These are phyloP conservation scores for Rhagoletis zephyria DNA, from an alignment of 1,140 invertebrate genomes.

Conservation along the genomic window DNA sequence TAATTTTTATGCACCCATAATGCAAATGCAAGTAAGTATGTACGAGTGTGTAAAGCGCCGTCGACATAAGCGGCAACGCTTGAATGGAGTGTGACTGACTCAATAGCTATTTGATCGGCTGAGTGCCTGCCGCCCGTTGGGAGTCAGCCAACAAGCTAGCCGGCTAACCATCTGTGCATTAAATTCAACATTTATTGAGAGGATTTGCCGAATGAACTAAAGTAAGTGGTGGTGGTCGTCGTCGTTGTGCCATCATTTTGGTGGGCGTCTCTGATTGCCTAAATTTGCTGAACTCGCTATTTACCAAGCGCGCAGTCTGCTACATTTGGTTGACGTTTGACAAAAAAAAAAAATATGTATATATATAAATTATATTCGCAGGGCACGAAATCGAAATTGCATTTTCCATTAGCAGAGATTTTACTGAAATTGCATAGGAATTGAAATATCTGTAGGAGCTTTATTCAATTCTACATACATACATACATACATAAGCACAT, in stretches of 20 bases:
- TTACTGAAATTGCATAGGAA: neutral
- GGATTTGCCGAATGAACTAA: neutral
- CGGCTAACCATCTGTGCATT: neutral
- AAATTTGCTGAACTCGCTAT: slow-evolving; percentile 18
- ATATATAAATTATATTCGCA: neutral
- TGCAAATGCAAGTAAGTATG: neutral
- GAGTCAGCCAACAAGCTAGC: neutral
- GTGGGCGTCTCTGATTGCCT: neutral
- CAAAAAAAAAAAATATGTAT: too few species aligned
- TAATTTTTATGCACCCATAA: neutral
- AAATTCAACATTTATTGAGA: neutral
- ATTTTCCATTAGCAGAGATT: neutral
- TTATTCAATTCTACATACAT: too few species aligned
- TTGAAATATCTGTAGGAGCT: neutral
- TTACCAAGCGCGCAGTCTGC: neutral
- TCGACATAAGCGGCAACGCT: neutral
- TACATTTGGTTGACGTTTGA: neutral
- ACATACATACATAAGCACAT: too few species aligned
- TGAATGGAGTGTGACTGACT: slow-evolving; percentile 19
- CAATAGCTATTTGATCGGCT: slow-evolving; percentile 9
- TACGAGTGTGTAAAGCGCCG: neutral
- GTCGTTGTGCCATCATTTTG: neutral
- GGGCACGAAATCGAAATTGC: neutral
- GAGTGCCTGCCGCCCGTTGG: neutral
- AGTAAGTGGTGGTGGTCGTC: neutral